A percentile compares a stretch with the other conserved stretches of the same genome.
These are phyloP conservation scores for Steinernema khuongi DNA, from an alignment of 1,140 invertebrate genomes.

Conservation along the genomic window DNA sequence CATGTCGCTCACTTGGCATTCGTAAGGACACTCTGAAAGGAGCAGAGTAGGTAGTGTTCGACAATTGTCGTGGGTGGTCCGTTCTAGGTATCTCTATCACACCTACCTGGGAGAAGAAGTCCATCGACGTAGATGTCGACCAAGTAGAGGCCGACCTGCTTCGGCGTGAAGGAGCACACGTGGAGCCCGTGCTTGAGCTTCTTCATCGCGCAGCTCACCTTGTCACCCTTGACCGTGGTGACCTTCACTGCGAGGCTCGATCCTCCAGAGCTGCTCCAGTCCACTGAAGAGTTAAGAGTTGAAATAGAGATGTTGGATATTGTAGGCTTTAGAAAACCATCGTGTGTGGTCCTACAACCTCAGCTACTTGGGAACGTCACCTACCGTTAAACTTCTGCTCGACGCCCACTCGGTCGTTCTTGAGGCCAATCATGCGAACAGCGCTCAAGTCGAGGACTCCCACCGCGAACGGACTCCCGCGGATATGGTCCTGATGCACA, in stretches of 20 bases:
- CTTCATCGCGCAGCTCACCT: slow-evolving; percentile 44
- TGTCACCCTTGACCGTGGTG: slow-evolving; percentile 28
- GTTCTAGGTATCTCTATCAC: slow-evolving; percentile 16
- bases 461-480: slow-evolving; percentile 83
- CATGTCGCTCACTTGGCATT: slow-evolving; percentile 44
- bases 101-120: slow-evolving; percentile 58
- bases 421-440: slow-evolving; percentile 55
- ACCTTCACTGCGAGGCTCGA: slow-evolving; percentile 35
- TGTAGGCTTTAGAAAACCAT: not conserved
- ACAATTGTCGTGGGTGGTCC: no score
- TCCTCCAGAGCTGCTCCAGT: slow-evolving; percentile 53
- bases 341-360: no score
- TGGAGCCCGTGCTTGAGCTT: slow-evolving; percentile 46
- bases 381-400: slow-evolving; percentile 54
- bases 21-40: slow-evolving; percentile 57
- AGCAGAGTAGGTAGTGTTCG: no score
- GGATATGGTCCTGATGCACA: slow-evolving; percentile 74
- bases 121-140: slow-evolving; percentile 53
- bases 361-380: no score
- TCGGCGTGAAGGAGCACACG: slow-evolving; percentile 51
- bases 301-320: slow-evolving; percentile 30
- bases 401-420: slow-evolving; percentile 50
- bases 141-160: slow-evolving; percentile 50
- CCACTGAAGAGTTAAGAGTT: slow-evolving; percentile 50
- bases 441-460: slow-evolving; percentile 71